Evolutionary conservation across 2,888 invertebrate species (phyloP).

Genomic region (Escarpia spicata): DNA sequence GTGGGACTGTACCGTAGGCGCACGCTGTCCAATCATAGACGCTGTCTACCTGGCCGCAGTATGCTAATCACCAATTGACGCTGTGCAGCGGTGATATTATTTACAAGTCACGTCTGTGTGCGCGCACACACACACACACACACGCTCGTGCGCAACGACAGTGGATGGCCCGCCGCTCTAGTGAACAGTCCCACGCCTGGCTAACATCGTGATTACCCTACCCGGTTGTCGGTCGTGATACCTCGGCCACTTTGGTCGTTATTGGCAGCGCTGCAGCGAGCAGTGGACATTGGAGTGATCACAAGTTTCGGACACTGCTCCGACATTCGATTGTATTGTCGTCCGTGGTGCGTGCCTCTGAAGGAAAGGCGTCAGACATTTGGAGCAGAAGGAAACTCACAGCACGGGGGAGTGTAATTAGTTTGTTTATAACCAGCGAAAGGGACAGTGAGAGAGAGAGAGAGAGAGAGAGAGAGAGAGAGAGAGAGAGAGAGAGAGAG

Average conservation of each 20-base stretch:
- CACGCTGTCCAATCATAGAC: neutral
- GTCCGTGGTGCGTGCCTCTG: neutral
- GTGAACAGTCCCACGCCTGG: neutral
- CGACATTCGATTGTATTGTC: neutral
- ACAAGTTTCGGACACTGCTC: neutral
- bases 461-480: neutral
- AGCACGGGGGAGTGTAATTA: neutral
- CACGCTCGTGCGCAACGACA: neutral
- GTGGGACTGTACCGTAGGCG: neutral
- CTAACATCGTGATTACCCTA: neutral
- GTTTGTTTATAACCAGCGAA: neutral
- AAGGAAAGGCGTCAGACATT: neutral
- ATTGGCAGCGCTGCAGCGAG: neutral
- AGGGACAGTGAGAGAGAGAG: neutral
- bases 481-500: neutral
- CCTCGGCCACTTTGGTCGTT: neutral
- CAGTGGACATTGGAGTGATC: neutral
- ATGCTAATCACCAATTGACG: constrained; percentile 13
- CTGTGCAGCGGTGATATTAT: neutral
- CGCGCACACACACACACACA: neutral
- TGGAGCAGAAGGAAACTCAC: neutral
- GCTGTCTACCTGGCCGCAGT: neutral
- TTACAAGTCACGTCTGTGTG: neutral
- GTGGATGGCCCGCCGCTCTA: neutral
- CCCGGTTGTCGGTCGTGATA: neutral